Evolutionary conservation across 2,888 invertebrate genomes (phyloP).

Genomic region (Metallyticus violacea): DNA sequence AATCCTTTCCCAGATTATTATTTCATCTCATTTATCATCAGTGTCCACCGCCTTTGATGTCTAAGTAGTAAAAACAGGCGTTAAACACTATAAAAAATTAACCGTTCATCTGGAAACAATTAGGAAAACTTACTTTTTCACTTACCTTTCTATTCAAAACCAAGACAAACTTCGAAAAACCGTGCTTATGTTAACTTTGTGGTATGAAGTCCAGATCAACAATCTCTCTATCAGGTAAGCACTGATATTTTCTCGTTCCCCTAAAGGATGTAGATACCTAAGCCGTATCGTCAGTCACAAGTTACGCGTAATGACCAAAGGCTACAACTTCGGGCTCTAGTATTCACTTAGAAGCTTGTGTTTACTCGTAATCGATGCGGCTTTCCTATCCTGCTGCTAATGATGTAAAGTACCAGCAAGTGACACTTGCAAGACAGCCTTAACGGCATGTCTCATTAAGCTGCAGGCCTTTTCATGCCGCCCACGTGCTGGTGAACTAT

Average conservation of each 20-base stretch:
- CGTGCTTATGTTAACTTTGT: too few relatives aligned
- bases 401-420: background rate
- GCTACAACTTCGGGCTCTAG: background rate
- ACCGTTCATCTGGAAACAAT: too few relatives aligned
- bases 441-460: background rate
- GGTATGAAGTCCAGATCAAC: too few relatives aligned
- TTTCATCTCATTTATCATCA: too few relatives aligned
- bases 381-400: background rate
- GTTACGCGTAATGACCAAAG: background rate
- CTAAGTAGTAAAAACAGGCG: too few relatives aligned
- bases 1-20: too few relatives aligned
- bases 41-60: too few relatives aligned
- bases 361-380: background rate
- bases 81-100: too few relatives aligned
- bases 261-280: background rate
- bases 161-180: too few relatives aligned
- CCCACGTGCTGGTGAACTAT: background rate
- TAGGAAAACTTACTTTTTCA: too few relatives aligned
- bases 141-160: too few relatives aligned
- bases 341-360: background rate
- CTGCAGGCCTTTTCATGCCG: background rate
- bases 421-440: background rate
- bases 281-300: background rate
- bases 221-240: background rate
- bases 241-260: background rate